phyloP scores from a whole-genome alignment of 2,113 vertebrate species.

The Drymodes brunneopygia region DNA sequence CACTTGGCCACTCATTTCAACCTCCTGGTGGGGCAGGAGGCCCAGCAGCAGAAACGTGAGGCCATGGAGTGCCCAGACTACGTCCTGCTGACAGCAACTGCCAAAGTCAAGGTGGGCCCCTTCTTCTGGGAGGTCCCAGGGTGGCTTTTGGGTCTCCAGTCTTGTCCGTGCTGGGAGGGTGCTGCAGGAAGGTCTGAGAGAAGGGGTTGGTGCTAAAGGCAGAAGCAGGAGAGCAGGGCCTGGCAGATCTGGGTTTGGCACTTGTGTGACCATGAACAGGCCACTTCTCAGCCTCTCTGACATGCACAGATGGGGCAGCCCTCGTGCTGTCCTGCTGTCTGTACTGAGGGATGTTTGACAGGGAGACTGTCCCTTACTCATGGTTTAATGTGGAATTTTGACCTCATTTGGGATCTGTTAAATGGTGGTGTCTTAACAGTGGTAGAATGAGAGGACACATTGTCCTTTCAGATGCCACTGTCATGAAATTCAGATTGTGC shows the following conservation, averaged over 20 bases:
- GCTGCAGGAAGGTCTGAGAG: neutral
- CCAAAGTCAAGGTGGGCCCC: conserved; percentile 90
- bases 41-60: conserved; percentile 91
- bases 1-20: conserved; percentile 95
- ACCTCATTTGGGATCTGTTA: neutral
- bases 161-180: accelerated
- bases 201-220: neutral
- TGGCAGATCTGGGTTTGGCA: neutral
- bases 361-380: neutral
- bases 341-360: neutral
- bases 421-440: neutral
- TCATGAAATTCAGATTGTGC: neutral
- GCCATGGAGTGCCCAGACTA: conserved; percentile 92
- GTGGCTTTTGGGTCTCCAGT: neutral
- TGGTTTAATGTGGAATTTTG: neutral
- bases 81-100: conserved; percentile 88
- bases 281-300: neutral
- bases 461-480: neutral
- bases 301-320: neutral
- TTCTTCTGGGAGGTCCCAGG: neutral
- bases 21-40: conserved; percentile 87
- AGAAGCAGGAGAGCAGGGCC: neutral
- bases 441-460: neutral
- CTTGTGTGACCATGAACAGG: neutral
- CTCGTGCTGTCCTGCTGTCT: neutral